Evolutionary conservation across 2,888 invertebrate genomes (phyloP), one percentile per base, ranked within the genome.

Genomic region (Melipona beecheii): DNA sequence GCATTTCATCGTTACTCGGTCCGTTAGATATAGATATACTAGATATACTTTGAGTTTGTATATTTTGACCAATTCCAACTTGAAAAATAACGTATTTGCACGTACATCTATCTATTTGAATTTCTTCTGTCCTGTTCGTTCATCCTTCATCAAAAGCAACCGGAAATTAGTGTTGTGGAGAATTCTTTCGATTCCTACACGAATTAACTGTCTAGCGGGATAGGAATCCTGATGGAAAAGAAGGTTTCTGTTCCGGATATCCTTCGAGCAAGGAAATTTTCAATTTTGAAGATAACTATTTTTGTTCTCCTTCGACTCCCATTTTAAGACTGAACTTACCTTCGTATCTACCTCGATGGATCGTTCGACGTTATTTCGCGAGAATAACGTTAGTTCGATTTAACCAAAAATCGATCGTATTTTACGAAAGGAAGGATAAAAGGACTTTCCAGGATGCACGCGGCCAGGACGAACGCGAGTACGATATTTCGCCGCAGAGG

Each of bases 401-500:
- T n/a, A 19, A 5, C 0, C 0, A 1, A 60, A 65, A 50, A 76
- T 85, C 76, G 82, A 85, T 79, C 58, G 50, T 56, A n/a, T n/a
- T 50, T n/a, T 31, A 13, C 17, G 31, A 64, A 15, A 60, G 17
- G 50, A 75, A 78, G 77, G 72, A 71, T 83, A 79, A 81, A 77
- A 86, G 83, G 79, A 80, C 74, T 73, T 85, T 85, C 80, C 83
- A 87, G 88, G 91, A 89, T 79, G 83, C 70, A 78, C 76, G 75
- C 76, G 75, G 78, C 60, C 81, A 84, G 85, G 81, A 85, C 69
- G 78, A 80, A 83, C 60, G 78, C 58, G 65, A 88, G 92, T 93
- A 89, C 88, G 21, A 19, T 75, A 79, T 76, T 85, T 71, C 50
- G 84, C 82, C 90, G 76, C 79, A 88, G 93, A 91, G 91, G 93